Evolutionary conservation across 2,888 invertebrate species (phyloP).

Genomic region (Pelosia muscerda): DNA sequence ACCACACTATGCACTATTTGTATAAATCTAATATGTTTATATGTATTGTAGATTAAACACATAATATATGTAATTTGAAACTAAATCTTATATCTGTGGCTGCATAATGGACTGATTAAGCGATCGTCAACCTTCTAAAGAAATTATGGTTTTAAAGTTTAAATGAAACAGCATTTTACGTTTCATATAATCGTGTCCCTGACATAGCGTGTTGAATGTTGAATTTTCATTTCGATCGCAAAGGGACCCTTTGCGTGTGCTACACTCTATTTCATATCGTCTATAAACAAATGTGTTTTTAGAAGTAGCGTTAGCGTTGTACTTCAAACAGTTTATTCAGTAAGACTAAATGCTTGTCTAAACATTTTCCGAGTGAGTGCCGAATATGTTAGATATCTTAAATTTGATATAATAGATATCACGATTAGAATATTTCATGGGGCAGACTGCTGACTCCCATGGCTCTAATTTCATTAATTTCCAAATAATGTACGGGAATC

Average conservation of each 20-base stretch:
- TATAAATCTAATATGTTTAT: too few species aligned
- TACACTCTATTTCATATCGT: not conserved
- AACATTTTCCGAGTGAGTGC: not conserved
- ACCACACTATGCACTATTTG: not conserved
- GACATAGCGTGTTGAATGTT: slow-evolving; percentile 2
- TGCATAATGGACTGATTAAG: not conserved
- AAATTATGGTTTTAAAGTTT: not conserved
- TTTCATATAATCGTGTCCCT: not conserved
- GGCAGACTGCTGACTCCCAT: too few species aligned
- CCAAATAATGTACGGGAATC: too few species aligned
- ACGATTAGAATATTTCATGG: too few species aligned
- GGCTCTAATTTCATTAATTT: too few species aligned
- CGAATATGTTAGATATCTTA: not conserved
- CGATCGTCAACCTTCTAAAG: not conserved
- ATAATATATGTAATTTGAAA: not conserved
- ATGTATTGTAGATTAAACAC: too few species aligned
- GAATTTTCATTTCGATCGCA: not conserved
- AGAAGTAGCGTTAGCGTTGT: not conserved
- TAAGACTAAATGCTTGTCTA: slow-evolving; percentile 1
- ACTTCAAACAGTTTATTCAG: not conserved
- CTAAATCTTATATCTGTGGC: not conserved
- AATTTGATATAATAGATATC: too few species aligned
- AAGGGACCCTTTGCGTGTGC: not conserved
- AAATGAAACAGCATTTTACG: not conserved
- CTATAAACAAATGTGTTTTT: not conserved